Percentiles rank a stretch among this genome's conserved stretches.
These are phyloP conservation scores for chimpanzee (Pan troglodytes) DNA, from an alignment of 2,113 vertebrate genomes.

Conservation along the genomic window NHGRI_mPanTro3-v2.1_pri NC_072411.2:50679501-50680000, in stretches of 20 bases:
- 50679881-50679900: slow-evolving; percentile 56
- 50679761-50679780: slow-evolving; percentile 56
- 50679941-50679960: neutral
- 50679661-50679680: slow-evolving; percentile 11
- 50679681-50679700: slow-evolving; percentile 36
- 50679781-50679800: slow-evolving; percentile 74
- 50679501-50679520: slow-evolving; percentile 37
- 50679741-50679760: slow-evolving; percentile 47
- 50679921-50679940: slow-evolving; percentile 9
- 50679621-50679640: slow-evolving; percentile 25
- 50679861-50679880: slow-evolving; percentile 8
- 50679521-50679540: slow-evolving; percentile 30
- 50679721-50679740: slow-evolving; percentile 53
- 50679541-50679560: neutral
- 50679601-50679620: slow-evolving; percentile 33
- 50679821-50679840: slow-evolving; percentile 74
- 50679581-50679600: slow-evolving; percentile 22
- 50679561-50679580: slow-evolving; percentile 23
- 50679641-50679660: slow-evolving; percentile 24
- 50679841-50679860: slow-evolving; percentile 23
- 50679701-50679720: slow-evolving; percentile 56
- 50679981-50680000: neutral
- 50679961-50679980: neutral
- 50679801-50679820: slow-evolving; percentile 82
- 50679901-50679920: slow-evolving; percentile 1